Evolutionary conservation across 2,888 invertebrate genomes (phyloP), one percentile per base, ranked within the genome.

Genomic region (Aspidiotus destructor): DNA sequence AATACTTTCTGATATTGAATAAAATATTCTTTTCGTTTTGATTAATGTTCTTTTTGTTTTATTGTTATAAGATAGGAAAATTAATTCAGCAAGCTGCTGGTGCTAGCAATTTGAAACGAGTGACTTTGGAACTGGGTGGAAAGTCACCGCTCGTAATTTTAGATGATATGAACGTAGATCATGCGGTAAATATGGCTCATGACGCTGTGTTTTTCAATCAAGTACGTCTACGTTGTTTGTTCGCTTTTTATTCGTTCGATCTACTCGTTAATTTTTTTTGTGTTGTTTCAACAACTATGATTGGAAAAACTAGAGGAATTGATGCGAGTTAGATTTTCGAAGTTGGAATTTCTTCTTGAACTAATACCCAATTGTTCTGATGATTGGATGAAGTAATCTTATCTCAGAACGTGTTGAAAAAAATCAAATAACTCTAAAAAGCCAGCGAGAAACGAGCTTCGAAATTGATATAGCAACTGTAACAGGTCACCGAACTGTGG

Each of bases 101-200:
- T 11, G 81, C 83, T 57, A 84, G 85, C 1, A 92, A 92, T 76
- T 79, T 93, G 63, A 95, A 94, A 76, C 82, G 87, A 68, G 85
- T 92, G 0, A 86, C 88, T 5, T 78, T 95, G 68, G 94, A 94
- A 76, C 80, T 94, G 53, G 94, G 94, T 53, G 94, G 94, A 70
- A 94, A 94, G 77, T 90, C 89, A 76, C 92, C 94, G 0, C 79
- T 92, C 16, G 88, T 94, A 15, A 81, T 94, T 13, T 90, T 89
- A 75, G 85, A 87, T 71, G 92, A 92, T 79, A 87, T 84, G 58
- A 83, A 91, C 76, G 79, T 90, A 89, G 79, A 80, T 81, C 77
- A 70, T 76, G 71, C 73, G 2, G 71, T 72, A 2, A 71, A 72
- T 58, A 68, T 69, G 52, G 73, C 72, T 40, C 73, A 73, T 63